phyloP scores from a whole-genome alignment of 2,888 invertebrate species.

The Chaitophorus viminalis region DNA sequence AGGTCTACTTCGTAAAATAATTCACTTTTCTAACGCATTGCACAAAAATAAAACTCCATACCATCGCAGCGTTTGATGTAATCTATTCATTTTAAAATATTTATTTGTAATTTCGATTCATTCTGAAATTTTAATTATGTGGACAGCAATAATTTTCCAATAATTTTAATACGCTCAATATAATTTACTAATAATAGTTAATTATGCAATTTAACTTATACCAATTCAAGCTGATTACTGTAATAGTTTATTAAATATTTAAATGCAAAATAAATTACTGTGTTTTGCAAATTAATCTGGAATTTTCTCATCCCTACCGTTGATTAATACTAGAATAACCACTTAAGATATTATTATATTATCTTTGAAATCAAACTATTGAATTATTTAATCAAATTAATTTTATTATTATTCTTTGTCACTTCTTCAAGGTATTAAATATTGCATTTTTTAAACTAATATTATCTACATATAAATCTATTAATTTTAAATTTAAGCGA shows the following conservation, averaged over 20 bases:
- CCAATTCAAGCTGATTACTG: not conserved
- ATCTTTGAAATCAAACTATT: not conserved
- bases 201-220: not conserved
- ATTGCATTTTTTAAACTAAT: conserved; percentile 17
- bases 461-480: not conserved
- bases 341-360: not conserved
- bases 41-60: conserved; percentile 1
- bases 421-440: conserved; percentile 8
- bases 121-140: not conserved
- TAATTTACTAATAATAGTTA: not conserved
- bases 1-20: not conserved
- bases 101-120: not conserved
- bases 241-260: not conserved
- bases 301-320: not conserved
- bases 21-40: conserved; percentile 1
- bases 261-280: not conserved
- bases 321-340: not conserved
- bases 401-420: not conserved
- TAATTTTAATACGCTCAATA: not conserved
- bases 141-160: not conserved
- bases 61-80: not conserved
- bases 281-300: not conserved
- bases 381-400: not conserved
- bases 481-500: not conserved
- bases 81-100: not conserved